Evolutionary conservation across 2,113 vertebrate genomes (phyloP), one percentile per base, ranked within the genome.

Genomic region (Varanus komodoensis): DNA sequence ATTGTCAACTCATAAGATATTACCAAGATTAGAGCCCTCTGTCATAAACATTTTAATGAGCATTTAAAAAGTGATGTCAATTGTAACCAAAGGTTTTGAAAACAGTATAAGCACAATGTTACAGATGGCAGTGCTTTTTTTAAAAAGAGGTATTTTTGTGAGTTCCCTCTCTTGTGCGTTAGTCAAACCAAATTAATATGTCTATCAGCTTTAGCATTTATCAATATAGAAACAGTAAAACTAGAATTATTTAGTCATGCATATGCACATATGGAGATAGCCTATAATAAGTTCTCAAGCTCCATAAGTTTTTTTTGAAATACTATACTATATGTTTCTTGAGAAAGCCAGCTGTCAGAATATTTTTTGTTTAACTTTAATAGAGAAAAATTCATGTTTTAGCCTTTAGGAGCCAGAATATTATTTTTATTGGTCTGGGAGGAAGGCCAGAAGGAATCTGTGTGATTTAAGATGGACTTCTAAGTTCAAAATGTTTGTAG

Each of bases 401-500:
- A 87, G 87, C 90, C 93, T 93, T 92, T 89, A 87, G 95, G 93
- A 94, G 91, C 92, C 91, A 88, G 94, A 91, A 95, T 96, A 94
- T 95, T 97, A 80, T 0, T 80, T 95, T 96, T 95, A 94, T 93
- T 95, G 92, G 95, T 94, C 97, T 96, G 96, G 96, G 97, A 97
- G 93, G 89, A 83, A 77, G 89, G 96, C 97, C 97, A 97, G 91
- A 86, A 95, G 93, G 93, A 87, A 93, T 97, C 93, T 96, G 97
- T 91, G 79, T 97, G 95, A 97, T 95, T 97, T 94, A 93, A 94
- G 94, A 88, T 96, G 95, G 95, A 97, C 96, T 96, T 95, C 91
- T 90, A 89, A 92, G 94, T 96, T 97, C 82, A 94, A 96, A 97
- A 95, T 95, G 94, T 97, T 96, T 97, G 93, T 91, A 92, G 91